A percentile compares a stretch with the other conserved stretches of the same genome.
phyloP scores from a whole-genome alignment of 2,797 vertebrate species.

The Phoxinus dragarum region DNA sequence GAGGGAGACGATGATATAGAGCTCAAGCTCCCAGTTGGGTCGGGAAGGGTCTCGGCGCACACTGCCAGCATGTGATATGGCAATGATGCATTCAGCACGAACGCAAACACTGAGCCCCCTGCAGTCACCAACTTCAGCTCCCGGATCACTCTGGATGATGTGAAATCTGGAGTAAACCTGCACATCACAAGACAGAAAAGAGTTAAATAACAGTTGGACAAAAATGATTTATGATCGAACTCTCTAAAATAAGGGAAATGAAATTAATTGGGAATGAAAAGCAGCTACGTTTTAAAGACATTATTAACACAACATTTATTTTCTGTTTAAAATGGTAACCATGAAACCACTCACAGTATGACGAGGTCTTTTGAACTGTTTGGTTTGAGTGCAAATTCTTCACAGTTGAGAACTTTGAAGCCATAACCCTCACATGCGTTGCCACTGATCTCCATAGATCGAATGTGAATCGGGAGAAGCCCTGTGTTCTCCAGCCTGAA shows the following conservation, averaged over 20 bases:
- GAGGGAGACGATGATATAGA: slow-evolving; percentile 93
- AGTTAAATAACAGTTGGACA: no score
- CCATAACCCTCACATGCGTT: slow-evolving; percentile 94
- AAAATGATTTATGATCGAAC: not conserved
- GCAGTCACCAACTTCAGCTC: slow-evolving; percentile 92
- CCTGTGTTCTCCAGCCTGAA: slow-evolving; percentile 97
- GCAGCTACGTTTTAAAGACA: not conserved
- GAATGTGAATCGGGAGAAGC: slow-evolving; percentile 88
- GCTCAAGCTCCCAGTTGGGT: slow-evolving; percentile 94
- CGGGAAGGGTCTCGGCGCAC: slow-evolving; percentile 93
- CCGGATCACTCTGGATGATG: slow-evolving; percentile 94
- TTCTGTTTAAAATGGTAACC: not conserved
- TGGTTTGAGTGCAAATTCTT: slow-evolving; percentile 92
- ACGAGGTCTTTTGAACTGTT: slow-evolving; percentile 94
- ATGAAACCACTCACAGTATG: slow-evolving; percentile 87
- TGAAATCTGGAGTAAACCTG: slow-evolving; percentile 99
- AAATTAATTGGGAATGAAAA: not conserved
- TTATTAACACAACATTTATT: not conserved
- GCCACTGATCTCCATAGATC: slow-evolving; percentile 91
- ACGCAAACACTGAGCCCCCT: slow-evolving; percentile 93
- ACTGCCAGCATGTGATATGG: slow-evolving; percentile 96
- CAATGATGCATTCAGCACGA: slow-evolving; percentile 94
- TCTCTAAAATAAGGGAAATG: not conserved
- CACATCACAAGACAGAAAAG: not conserved
- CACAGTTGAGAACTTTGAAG: slow-evolving; percentile 98